Evolutionary conservation across 2,797 vertebrate genomes (phyloP), one percentile per base, ranked within the genome.

Genomic region (Alcedo quadribrachys): DNA sequence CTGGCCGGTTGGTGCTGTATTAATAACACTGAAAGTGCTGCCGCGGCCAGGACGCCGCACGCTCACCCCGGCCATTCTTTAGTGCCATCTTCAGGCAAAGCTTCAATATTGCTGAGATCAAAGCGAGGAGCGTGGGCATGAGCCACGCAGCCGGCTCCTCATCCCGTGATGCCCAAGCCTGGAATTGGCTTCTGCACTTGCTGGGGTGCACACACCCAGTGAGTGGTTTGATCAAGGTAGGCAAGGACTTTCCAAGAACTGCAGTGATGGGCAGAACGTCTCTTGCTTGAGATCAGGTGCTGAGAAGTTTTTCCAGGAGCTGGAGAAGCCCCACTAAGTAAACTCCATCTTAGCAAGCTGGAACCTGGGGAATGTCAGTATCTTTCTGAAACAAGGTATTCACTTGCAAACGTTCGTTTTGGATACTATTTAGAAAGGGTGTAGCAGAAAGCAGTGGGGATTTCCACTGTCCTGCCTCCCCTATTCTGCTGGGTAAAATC

Each of bases 21-120:
- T 20, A 51, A 60, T 32, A 5, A 11, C 54, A 0, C 6, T 3
- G 17, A 19, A 40, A 37, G 69, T 6, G 74, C 68, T 46, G 76
- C 20, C 1, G 2, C 8, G 3, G 66, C 33, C 5, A 8, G 71
- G 58, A 55, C 2, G 19, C 83, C 1, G 35, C 51, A 9, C 6
- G 88, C 91, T 92, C 66, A 12, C 42, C 93, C 93, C 55, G 28
- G 91, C 85, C 94, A 93, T 96, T 96, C 96, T 95, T 94, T 89
- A 94, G 95, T 94, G 94, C 97, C 97, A 97, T 96, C 97, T 97
- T 95, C 97, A 97, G 97, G 97, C 95, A 83, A 94, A 94, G 80
- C 77, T n/a, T 51, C 48, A 53, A 84, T 7, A 97, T 7, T 97
- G 93, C 97, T 15, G 82, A 51, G 85, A 78, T 66, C 73, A 55